Percentiles rank a stretch among this genome's conserved stretches.
These are phyloP conservation scores for Epinephelus cyanopodus DNA, from an alignment of 2,113 vertebrate species.

Conservation along the genomic window DNA sequence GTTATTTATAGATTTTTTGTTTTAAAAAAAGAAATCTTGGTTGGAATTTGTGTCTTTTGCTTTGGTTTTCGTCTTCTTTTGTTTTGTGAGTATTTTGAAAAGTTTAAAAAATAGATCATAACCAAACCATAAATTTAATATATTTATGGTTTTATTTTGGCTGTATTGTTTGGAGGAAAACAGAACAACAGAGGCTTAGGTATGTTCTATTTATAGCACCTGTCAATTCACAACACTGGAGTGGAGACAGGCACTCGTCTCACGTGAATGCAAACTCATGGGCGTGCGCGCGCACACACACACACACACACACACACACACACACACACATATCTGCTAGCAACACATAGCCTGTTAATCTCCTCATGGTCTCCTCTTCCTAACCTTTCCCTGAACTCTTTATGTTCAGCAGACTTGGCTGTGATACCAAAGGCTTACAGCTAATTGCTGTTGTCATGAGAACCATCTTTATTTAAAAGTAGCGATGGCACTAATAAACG, in stretches of 20 bases:
- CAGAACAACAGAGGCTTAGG: conserved; percentile 16
- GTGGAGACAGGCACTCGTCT: conserved; percentile 14
- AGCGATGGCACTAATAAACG: conserved; percentile 6
- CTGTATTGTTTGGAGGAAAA: conserved; percentile 5
- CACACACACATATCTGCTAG: conserved; percentile 6
- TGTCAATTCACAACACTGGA: conserved; percentile 46
- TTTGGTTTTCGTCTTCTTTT: background rate
- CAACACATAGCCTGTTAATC: conserved; percentile 44
- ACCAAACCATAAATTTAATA: background rate
- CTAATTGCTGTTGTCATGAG: conserved; percentile 48
- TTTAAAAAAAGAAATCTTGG: too few relatives aligned
- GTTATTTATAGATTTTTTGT: too few relatives aligned
- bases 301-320: conserved; percentile 18
- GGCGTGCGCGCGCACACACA: background rate
- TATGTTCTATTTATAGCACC: conserved; percentile 56
- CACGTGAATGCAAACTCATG: conserved; percentile 28
- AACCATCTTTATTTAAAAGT: conserved; percentile 20
- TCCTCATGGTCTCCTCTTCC: conserved; percentile 34
- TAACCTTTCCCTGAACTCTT: conserved; percentile 64
- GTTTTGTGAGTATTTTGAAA: background rate
- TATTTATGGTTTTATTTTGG: background rate
- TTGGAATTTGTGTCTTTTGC: background rate
- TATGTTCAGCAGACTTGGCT: conserved; percentile 28
- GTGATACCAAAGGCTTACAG: conserved; percentile 33
- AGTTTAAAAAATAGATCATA: background rate